Evolutionary conservation across 2,113 vertebrate genomes (phyloP), one percentile per base, ranked within the genome.

Genomic region (Sporophila hypoxantha): DNA sequence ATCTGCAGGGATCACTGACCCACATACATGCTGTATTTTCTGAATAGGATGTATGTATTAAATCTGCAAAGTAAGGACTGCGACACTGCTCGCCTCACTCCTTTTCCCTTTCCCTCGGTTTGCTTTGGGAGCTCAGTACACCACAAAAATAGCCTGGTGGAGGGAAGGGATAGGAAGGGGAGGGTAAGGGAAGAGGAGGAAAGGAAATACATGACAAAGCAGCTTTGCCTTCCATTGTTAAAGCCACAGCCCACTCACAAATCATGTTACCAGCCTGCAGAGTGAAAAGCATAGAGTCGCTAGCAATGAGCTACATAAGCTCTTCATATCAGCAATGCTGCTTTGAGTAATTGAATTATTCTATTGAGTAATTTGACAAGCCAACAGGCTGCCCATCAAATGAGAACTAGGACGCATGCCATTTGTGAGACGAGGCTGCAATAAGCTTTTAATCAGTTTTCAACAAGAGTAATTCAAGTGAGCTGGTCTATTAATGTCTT

Each of bases 161-260:
- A 94, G 77, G 46, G 62, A 83, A 83, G 55, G 41, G 55, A 73
- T 76, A 67, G 57, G 90, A 73, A 71, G 46, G 49, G 93, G 81
- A 93, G 88, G 47, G 73, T 37, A 61, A 78, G 41, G 69, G 70
- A 84, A 84, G 81, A 85, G 64, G 50, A 12, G 10, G 82, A 74
- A 93, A 87, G 88, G 71, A 94, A 92, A 74, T 17, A 52, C n/a
- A 82, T 5, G 4, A 52, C 1, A 27, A 42, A 81, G 76, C 32
- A 80, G 82, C 73, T 91, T 91, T 77, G 87, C 82, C 42, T 80
- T 57, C 87, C 73, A 81, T 75, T 89, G 91, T 94, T 94, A 87
- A 94, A 93, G 93, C 32, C 41, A 59, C 89, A 93, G 82, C 91
- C 92, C 87, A 83, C 79, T 67, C 92, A 80, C 56, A 82, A 85